A percentile compares a stretch with the other conserved stretches of the same genome.
These are phyloP conservation scores for Bradypus variegatus DNA, from an alignment of 2,797 vertebrate species.

Conservation along the genomic window DNA sequence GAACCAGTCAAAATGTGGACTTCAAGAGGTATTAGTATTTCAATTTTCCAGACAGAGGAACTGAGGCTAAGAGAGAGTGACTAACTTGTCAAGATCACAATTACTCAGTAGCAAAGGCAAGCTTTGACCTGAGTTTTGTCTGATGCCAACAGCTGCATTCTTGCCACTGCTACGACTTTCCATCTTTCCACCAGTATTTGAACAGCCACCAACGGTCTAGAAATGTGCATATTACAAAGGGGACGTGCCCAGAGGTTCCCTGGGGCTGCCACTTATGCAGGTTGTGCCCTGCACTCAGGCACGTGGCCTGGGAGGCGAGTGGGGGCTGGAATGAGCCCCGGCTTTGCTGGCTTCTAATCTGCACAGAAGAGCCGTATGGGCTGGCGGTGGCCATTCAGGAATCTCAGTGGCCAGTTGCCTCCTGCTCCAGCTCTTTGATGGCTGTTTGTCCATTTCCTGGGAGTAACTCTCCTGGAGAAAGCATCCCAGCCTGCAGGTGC, in stretches of 20 bases:
- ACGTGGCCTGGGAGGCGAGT: not conserved
- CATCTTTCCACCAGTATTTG: not conserved
- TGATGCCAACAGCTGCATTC: no score
- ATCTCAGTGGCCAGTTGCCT: not conserved
- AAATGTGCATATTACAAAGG: not conserved
- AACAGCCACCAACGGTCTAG: not conserved
- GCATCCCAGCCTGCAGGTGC: not conserved
- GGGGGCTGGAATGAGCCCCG: not conserved
- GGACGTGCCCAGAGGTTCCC: not conserved
- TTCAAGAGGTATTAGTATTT: not conserved
- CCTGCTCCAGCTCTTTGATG: not conserved
- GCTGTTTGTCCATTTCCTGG: not conserved
- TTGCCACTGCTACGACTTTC: no score
- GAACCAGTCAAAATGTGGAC: not conserved
- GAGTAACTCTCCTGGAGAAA: not conserved
- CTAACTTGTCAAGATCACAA: not conserved
- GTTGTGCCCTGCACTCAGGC: no score
- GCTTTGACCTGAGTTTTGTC: not conserved
- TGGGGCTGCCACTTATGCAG: no score
- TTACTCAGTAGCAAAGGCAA: not conserved
- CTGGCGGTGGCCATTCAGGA: not conserved
- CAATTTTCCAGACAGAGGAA: not conserved
- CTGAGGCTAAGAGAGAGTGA: not conserved
- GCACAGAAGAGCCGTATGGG: not conserved
- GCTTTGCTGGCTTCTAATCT: not conserved